Conservation (phyloP, 2,888 invertebrate genomes). For the Gandaritis pyraliata region DNA sequence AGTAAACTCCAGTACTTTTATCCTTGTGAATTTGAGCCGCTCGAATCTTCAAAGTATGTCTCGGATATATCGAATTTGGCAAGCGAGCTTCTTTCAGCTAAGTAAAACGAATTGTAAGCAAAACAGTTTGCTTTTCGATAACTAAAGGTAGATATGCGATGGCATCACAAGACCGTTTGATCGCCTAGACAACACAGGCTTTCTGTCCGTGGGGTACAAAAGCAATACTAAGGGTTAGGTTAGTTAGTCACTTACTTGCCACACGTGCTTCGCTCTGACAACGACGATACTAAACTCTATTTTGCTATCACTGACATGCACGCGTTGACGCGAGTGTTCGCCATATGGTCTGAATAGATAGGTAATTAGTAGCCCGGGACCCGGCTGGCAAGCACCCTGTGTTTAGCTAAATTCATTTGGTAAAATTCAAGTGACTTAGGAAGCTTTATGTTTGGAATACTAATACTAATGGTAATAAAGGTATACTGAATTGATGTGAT, state of each 20-base stretch:
- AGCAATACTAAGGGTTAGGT: not conserved
- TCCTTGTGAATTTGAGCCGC: slow-evolving; percentile 14
- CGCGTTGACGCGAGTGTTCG: slow-evolving; percentile 1
- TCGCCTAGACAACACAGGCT: slow-evolving; percentile 41
- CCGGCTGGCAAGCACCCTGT: not conserved
- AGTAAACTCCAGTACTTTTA: slow-evolving; percentile 15
- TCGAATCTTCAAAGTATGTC: slow-evolving; percentile 16
- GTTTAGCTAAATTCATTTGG: not conserved
- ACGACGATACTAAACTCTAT: not conserved
- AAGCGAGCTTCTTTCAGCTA: slow-evolving; percentile 31
- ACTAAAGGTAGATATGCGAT: slow-evolving; percentile 26
- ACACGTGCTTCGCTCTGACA: not conserved
- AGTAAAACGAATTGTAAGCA: slow-evolving; percentile 36
- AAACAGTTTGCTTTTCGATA: slow-evolving; percentile 36
- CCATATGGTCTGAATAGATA: slow-evolving; percentile 1
- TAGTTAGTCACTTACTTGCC: not conserved
- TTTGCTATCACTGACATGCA: not conserved
- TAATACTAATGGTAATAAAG: too few species aligned
- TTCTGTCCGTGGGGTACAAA: not conserved
- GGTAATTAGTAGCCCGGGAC: not conserved
- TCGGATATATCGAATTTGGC: slow-evolving; percentile 33
- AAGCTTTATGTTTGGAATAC: not conserved
- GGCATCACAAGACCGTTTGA: slow-evolving; percentile 52
- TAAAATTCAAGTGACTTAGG: not conserved
- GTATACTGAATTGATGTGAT: too few species aligned